These are phyloP conservation scores for Parnassius mnemosyne DNA, from an alignment of 2,888 invertebrate species.

Conservation along the genomic window DNA sequence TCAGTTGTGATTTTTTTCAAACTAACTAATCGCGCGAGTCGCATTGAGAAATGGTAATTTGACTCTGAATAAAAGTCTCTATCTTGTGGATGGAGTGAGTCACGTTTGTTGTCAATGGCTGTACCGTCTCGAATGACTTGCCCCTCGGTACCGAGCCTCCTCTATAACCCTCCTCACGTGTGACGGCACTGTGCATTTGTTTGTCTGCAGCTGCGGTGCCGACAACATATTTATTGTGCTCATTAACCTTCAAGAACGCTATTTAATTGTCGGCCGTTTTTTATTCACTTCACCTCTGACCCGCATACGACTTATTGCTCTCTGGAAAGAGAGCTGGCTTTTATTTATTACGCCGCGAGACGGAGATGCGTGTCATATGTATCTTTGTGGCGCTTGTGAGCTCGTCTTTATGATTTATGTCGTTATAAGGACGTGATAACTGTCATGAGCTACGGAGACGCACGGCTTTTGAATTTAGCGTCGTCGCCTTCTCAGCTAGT, in stretches of 20 bases:
- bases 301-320: constrained; percentile 77
- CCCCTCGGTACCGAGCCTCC: constrained; percentile 56
- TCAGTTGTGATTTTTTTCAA: constrained; percentile 36
- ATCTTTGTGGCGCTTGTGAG: constrained; percentile 76
- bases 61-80: constrained; percentile 37
- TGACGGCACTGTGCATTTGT: constrained; percentile 72
- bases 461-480: constrained; percentile 26
- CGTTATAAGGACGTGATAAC: constrained; percentile 72
- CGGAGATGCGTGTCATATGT: constrained; percentile 73
- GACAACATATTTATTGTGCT: constrained; percentile 81
- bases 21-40: constrained; percentile 54
- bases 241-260: constrained; percentile 81
- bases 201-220: constrained; percentile 78
- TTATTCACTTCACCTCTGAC: constrained; percentile 80
- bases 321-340: constrained; percentile 77
- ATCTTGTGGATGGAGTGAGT: constrained; percentile 35
- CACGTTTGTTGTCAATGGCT: constrained; percentile 53
- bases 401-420: constrained; percentile 71
- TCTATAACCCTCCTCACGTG: constrained; percentile 67
- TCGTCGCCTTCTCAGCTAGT: constrained; percentile 25
- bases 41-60: constrained; percentile 38
- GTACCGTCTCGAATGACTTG: constrained; percentile 65
- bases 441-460: constrained; percentile 53
- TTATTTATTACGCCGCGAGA: constrained; percentile 73
- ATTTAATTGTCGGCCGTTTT: constrained; percentile 81